Evolutionary conservation across 2,888 invertebrate genomes (phyloP).

Genomic region (Crematogaster levior): DNA sequence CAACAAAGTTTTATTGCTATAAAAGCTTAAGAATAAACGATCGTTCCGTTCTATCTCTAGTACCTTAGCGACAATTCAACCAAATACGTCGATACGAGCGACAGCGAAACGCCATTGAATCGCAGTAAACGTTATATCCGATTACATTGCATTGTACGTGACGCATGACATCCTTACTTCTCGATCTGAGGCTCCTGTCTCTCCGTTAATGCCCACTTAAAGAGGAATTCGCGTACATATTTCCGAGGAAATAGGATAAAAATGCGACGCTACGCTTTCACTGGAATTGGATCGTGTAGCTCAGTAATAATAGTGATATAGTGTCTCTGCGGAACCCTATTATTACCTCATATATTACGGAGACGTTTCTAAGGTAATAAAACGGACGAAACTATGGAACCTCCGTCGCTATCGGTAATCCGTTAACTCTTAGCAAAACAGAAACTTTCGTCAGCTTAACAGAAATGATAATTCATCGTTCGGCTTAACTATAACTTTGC

Average conservation of each 20-base stretch:
- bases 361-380: conserved; percentile 44
- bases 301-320: conserved; percentile 50
- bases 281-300: conserved; percentile 50
- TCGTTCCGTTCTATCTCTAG: not conserved
- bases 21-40: not conserved
- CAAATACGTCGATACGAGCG: not conserved
- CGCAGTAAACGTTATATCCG: conserved; percentile 42
- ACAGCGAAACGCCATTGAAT: conserved; percentile 35
- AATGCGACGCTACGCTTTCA: conserved; percentile 46
- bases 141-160: conserved; percentile 19
- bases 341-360: conserved; percentile 53
- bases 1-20: not conserved
- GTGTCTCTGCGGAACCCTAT: conserved; percentile 40
- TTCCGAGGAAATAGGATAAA: conserved; percentile 43
- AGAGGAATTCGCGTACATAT: conserved; percentile 41
- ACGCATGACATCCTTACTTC: conserved; percentile 22
- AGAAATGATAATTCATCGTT: conserved; percentile 42
- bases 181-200: conserved; percentile 13
- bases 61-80: conserved; percentile 3
- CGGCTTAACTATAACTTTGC: conserved; percentile 22
- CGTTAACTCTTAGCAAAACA: conserved; percentile 53
- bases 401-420: conserved; percentile 40
- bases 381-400: conserved; percentile 28
- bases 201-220: conserved; percentile 38
- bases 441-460: conserved; percentile 35